A percentile compares a stretch with the other conserved stretches of the same genome.
Conservation (phyloP, 1,140 invertebrate species). For the Bombus superbus region DNA sequence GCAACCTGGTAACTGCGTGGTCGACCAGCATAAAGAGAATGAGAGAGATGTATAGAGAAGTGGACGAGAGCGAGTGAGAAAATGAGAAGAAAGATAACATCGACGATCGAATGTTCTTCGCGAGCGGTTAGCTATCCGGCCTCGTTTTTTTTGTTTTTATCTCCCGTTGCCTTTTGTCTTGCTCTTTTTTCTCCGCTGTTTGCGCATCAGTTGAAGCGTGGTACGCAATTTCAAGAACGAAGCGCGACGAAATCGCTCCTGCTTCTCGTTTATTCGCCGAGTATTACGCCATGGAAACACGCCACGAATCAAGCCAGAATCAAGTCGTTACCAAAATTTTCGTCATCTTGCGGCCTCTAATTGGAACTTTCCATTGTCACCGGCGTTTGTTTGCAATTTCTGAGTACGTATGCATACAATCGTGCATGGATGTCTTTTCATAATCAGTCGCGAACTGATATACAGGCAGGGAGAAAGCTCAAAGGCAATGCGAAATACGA, state of each 20-base stretch:
- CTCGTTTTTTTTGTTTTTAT: conserved; percentile 39
- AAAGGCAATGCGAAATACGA: background rate
- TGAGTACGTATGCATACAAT: too few relatives aligned
- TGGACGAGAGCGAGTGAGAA: background rate
- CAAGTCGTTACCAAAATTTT: background rate
- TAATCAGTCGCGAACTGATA: background rate
- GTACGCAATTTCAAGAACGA: conserved; percentile 22
- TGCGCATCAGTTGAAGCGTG: conserved; percentile 31
- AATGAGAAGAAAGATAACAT: conserved; percentile 14
- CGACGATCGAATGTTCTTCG: conserved; percentile 36
- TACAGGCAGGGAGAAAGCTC: too few relatives aligned
- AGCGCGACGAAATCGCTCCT: background rate
- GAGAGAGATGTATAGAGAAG: background rate
- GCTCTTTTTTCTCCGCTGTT: conserved; percentile 18
- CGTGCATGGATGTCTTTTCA: background rate
- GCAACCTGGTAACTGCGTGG: conserved; percentile 22
- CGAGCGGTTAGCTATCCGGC: conserved; percentile 34
- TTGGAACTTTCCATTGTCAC: background rate
- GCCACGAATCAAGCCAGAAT: background rate
- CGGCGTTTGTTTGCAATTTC: background rate
- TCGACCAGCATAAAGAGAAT: background rate
- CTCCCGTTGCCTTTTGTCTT: conserved; percentile 34
- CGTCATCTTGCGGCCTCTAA: conserved; percentile 4
- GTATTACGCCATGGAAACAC: background rate
- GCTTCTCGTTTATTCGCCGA: background rate